Conservation (phyloP, 2,888 invertebrate species). For the Neoascia interrupta region DNA sequence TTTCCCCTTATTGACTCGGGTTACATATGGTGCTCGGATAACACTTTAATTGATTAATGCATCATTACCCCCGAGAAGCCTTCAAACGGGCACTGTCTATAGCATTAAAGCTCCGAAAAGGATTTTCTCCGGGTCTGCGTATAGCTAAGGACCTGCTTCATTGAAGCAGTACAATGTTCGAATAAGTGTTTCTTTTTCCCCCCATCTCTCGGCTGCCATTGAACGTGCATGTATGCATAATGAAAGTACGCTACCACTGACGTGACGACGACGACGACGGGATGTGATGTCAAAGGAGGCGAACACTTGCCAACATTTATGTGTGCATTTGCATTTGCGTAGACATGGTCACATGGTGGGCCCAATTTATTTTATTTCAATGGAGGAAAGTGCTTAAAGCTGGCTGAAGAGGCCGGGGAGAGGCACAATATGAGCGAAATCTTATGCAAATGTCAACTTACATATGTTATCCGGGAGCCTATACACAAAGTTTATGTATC, state of each 20-base stretch:
- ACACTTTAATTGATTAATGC: constrained; percentile 53
- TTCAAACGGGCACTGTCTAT: constrained; percentile 27
- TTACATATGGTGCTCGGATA: constrained; percentile 19
- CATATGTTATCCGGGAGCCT: too few species aligned
- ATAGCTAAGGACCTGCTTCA: constrained; percentile 43
- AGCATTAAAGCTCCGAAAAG: constrained; percentile 23
- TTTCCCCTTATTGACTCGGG: constrained; percentile 30
- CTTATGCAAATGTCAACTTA: too few species aligned
- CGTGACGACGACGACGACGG: constrained; percentile 9
- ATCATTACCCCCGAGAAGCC: constrained; percentile 44
- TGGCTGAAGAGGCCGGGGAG: too few species aligned
- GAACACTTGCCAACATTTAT: constrained; percentile 2
- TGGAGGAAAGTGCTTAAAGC: not conserved
- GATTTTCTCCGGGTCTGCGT: constrained; percentile 26
- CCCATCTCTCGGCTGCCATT: constrained; percentile 22
- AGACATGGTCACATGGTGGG: constrained; percentile 20
- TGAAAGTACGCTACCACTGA: constrained; percentile 15
- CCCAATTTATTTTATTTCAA: constrained; percentile 45
- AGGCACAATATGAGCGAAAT: too few species aligned
- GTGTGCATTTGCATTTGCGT: constrained; percentile 30
- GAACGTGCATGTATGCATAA: constrained; percentile 44
- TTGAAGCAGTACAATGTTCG: constrained; percentile 57
- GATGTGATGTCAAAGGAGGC: constrained; percentile 24
- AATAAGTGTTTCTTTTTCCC: constrained; percentile 38
- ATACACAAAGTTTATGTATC: too few species aligned